Evolutionary conservation across 1,140 invertebrate genomes (phyloP), one percentile per base, ranked within the genome.

Genomic region (Drosophila suzukii): DNA sequence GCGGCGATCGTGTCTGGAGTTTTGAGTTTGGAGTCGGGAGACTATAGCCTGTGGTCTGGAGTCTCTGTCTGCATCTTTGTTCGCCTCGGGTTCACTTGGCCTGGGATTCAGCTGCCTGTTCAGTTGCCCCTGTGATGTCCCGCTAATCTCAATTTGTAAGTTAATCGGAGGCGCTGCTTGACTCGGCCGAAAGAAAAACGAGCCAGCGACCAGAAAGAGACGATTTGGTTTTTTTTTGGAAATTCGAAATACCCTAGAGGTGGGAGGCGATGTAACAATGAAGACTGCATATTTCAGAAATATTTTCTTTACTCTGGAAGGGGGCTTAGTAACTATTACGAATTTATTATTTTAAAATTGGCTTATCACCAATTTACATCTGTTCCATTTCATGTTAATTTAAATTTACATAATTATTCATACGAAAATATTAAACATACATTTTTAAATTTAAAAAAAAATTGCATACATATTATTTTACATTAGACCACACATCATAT

Each of bases 71-170:
- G 43, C 36, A 39, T 39, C 51, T 60, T 17, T 60, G 53, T 56
- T 63, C 30, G 55, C 55, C 44, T 34, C 27, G 59, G 39, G 61
- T 39, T 65, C 61, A 61, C n/a, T 27, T 65, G 61, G 47, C 36
- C 38, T 65, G 43, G 6, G 53, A 12, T 32, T 20, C 71, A 50
- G 75, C 76, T 84, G 74, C 62, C 50, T 51, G 71, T 56, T 59
- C 49, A 51, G 70, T 41, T 72, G 66, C 61, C 73, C 55, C 58
- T 62, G 66, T 78, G 84, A 88, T 89, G 84, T 89, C 84, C 84
- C 84, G 84, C 84, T 89, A 89, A 89, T 85, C 84, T 81, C 84
- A 89, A 89, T 89, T 89, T 89, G 84, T 89, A 89, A 89, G 84
- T 85, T 89, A 89, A 89, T 89, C 84, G 84, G 74, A 85, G 85